These are phyloP conservation scores for Anoncus sp. DNA, from an alignment of 2,888 invertebrate genomes.

Conservation along the genomic window DNA sequence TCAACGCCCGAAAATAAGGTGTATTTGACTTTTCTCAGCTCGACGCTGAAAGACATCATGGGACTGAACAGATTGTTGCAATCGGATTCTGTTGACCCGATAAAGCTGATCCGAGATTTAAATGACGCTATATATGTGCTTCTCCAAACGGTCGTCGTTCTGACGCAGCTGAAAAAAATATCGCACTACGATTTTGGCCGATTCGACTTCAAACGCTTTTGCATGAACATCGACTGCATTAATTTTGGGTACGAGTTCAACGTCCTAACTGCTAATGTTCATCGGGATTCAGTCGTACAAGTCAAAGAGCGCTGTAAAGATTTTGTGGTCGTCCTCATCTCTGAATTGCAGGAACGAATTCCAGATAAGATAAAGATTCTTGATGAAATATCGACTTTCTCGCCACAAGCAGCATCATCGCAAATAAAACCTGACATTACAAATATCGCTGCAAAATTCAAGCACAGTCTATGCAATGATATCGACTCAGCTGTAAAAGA, in stretches of 20 bases:
- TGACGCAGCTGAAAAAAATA: slow-evolving; percentile 68
- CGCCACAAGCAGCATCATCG: slow-evolving; percentile 41
- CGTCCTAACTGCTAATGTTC: slow-evolving; percentile 42
- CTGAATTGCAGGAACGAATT: slow-evolving; percentile 35
- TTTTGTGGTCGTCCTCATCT: slow-evolving; percentile 17
- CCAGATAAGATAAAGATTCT: slow-evolving; percentile 41
- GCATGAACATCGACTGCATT: slow-evolving; percentile 71
- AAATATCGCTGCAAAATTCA: slow-evolving; percentile 29
- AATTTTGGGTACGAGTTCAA: slow-evolving; percentile 72
- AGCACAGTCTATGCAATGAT: slow-evolving; percentile 30
- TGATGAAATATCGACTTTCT: slow-evolving; percentile 33
- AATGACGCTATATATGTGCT: slow-evolving; percentile 56
- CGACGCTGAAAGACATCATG: slow-evolving; percentile 60
- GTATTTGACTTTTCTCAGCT: slow-evolving; percentile 56
- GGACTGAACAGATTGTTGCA: slow-evolving; percentile 63
- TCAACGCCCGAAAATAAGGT: slow-evolving; percentile 55
- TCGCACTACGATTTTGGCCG: slow-evolving; percentile 62
- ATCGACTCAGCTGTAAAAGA: slow-evolving; percentile 9
- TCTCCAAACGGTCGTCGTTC: slow-evolving; percentile 69
- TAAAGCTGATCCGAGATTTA: slow-evolving; percentile 64
- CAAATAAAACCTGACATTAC: slow-evolving; percentile 39
- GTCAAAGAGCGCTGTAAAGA: slow-evolving; percentile 31
- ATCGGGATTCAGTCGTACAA: slow-evolving; percentile 42
- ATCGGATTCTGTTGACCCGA: slow-evolving; percentile 62
- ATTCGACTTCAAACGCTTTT: slow-evolving; percentile 70